Base-by-base conservation (phyloP, 2,888 invertebrate species). In the Coelopa pilipes region DNA sequence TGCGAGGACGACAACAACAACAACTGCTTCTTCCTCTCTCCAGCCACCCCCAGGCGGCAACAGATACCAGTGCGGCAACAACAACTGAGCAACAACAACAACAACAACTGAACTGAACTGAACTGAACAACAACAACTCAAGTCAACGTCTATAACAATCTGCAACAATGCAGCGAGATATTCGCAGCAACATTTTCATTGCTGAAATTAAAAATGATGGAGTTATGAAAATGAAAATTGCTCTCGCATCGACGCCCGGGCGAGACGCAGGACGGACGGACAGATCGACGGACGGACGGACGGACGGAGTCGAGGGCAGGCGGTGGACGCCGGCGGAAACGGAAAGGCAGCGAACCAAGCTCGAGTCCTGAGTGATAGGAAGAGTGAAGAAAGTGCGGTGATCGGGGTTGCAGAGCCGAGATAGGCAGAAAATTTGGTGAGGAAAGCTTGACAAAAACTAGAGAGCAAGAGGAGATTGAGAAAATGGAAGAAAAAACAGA, bases 181-280 rank as follows among this genome's bases (percentile, higher is more conserved):
- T 62, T 62, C 60, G 70, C 34, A 70, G 21, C 66, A 65, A 45
- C 72, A 66, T 72, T 72, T 72, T 72, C 59, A 72, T 60, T 67
- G 68, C 66, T 68, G 50, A 70, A 74, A 70, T 70, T 70, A 70
- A 74, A 74, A 74, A 74, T 66, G 60, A 57, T 70, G 46, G 59
- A 62, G 60, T 70, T 70, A 70, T 70, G 66, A 74, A 70, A 69
- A 70, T 70, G 66, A 74, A 70, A 69, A 67, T 67, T 46, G 46
- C n/a, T 65, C 17, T 46, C 49, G 15, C 24, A 62, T 62, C 60
- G 57, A 57, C 21, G 57, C 57, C 19, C 57, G 21, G 17, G 57
- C 17, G 19, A 57, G 57, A n/a, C 11, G 4, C 57, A 57, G 1
- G 5, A 1, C 1, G 53, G 34, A 34, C 34, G 34, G 34, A 34